Percentiles rank a stretch among this genome's conserved stretches.
Evolutionary conservation across 35 echinoderm and acorn worm species (phyloP).

Genomic region (Heliocidaris tuberculata): DNA sequence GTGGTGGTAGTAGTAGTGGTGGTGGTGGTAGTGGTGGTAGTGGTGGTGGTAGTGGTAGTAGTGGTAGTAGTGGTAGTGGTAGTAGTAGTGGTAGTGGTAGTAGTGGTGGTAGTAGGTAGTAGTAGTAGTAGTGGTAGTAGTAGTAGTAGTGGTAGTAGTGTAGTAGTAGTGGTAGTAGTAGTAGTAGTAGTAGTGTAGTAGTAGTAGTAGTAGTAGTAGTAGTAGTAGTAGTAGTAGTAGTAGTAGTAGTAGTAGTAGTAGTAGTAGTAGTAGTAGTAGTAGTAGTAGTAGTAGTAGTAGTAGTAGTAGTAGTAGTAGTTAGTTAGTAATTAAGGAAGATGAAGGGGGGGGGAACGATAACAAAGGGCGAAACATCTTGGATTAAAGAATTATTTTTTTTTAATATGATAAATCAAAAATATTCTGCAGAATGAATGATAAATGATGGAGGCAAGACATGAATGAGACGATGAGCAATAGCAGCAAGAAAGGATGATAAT

Average conservation of each 20-base stretch:
- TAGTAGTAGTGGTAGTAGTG: neutral
- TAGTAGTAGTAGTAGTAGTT: neutral
- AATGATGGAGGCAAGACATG: neutral
- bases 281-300: neutral
- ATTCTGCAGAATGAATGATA: no score
- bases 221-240: no score
- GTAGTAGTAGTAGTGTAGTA: neutral
- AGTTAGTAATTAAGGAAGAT: neutral
- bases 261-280: neutral
- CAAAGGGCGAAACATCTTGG: no score
- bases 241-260: no score
- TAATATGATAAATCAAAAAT: no score
- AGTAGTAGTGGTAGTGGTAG: neutral
- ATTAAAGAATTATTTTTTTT: no score
- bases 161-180: no score
- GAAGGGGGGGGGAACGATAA: neutral
- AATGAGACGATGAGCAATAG: neutral
- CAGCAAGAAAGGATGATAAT: neutral
- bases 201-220: no score
- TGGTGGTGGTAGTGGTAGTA: no score
- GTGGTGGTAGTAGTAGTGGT: no score
- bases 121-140: neutral
- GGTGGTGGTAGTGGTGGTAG: no score
- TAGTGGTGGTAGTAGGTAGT: neutral
- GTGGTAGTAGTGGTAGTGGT: no score